Evolutionary conservation across 23 tunicate species (phyloP).

Genomic region (Corella eumyota): DNA sequence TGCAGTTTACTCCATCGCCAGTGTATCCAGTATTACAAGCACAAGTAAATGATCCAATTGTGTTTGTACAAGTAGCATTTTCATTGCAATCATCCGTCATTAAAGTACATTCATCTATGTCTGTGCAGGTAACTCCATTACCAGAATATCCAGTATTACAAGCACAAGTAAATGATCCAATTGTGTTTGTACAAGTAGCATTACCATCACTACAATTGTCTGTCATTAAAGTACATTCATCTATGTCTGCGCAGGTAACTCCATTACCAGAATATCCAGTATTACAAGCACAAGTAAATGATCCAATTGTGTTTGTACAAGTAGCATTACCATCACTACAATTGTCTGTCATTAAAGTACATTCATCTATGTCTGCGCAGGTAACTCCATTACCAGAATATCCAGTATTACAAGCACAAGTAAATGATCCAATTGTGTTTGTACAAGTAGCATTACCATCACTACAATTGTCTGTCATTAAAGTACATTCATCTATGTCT

Average conservation of each 20-base stretch:
- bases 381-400: conserved; percentile 28
- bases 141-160: conserved; percentile 23
- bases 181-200: conserved; percentile 4
- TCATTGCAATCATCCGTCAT: neutral
- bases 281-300: conserved; percentile 8
- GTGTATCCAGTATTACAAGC: conserved; percentile 7
- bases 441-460: conserved; percentile 18
- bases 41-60: conserved; percentile 6
- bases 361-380: conserved; percentile 17
- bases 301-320: conserved; percentile 13
- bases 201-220: conserved; percentile 1
- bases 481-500: conserved; percentile 40
- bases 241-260: no score
- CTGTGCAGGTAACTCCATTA: conserved; percentile 10
- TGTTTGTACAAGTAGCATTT: conserved; percentile 7
- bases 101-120: conserved; percentile 11
- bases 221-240: conserved; percentile 4
- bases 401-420: conserved; percentile 22
- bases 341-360: neutral
- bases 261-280: conserved; percentile 9
- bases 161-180: conserved; percentile 8
- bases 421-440: conserved; percentile 19
- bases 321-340: conserved; percentile 7
- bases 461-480: conserved; percentile 10
- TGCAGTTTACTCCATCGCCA: conserved; percentile 10